Percentiles rank a stretch among this genome's conserved stretches.
These are phyloP conservation scores for Myotis vivesi DNA, from an alignment of 2,797 vertebrate genomes.

Conservation along the genomic window DNA sequence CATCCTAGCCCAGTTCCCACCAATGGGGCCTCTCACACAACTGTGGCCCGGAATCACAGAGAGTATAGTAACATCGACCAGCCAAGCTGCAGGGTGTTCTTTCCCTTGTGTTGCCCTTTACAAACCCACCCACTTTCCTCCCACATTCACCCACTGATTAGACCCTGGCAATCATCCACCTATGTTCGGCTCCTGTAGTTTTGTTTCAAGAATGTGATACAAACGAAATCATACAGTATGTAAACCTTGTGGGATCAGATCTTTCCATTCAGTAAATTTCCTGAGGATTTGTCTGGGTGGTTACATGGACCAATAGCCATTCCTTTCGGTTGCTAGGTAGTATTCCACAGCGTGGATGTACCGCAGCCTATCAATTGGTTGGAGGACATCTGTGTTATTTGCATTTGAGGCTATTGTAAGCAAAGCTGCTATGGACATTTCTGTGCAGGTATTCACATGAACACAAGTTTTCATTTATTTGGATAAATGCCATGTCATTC, in stretches of 20 bases:
- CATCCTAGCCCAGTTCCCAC: neutral
- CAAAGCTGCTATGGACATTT: neutral
- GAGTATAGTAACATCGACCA: fast-evolving
- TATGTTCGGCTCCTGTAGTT: neutral
- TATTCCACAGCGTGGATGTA: neutral
- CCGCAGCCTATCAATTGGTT: neutral
- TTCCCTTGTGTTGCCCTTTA: neutral
- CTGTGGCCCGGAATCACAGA: fast-evolving
- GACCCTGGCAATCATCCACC: neutral
- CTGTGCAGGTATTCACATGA: neutral
- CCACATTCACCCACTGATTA: neutral
- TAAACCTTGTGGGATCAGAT: neutral
- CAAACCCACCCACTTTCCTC: neutral
- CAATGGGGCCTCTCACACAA: neutral
- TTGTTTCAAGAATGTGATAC: neutral
- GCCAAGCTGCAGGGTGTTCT: neutral
- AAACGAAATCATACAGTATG: neutral
- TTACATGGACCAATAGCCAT: too few relatives aligned
- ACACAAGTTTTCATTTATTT: neutral
- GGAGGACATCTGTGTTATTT: neutral
- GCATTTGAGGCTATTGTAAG: neutral
- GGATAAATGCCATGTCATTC: neutral
- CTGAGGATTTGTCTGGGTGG: neutral
- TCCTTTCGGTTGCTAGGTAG: neutral
- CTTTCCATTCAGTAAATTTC: neutral